Base-by-base conservation (phyloP, 1,140 invertebrate genomes). In the Lordiphosa collinella region DNA sequence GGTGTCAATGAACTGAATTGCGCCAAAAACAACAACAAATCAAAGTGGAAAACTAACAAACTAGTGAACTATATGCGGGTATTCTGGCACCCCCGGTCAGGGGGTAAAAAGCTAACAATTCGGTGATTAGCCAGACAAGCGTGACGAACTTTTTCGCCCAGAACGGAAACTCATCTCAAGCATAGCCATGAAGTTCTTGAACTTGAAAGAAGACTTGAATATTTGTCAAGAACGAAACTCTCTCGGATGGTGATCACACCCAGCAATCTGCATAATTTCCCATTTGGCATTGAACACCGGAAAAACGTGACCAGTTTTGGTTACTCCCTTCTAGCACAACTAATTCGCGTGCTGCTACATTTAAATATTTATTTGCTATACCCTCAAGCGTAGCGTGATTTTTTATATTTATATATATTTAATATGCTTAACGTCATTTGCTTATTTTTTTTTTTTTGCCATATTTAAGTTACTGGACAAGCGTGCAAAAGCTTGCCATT, bases 1-100 rank as follows among this genome's bases (percentile, higher is more conserved):
- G 68, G 43, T 68, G 79, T 82, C 79, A 82, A 73, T 78, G 78
- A 82, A 82, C 78, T 72, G 51, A 37, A 34, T n/a, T 47, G 35
- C 5, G 52, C 67, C 55, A 53, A 75, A 71, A 75, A 41, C 25
- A 32, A 44, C 40, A 46, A 12, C 22, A 44, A 29, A 29, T 25
- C 11, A 38, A 29, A 29, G 7, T 29, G 25, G 25, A 29, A 29
- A 29, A 29, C 25, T 11, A 2, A 44, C 11, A 13, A 13, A 44
- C 22, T 8, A 31, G 22, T 44, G 41, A 44, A 44, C 41, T n/a
- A 44, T 11, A 51, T 44, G 48, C 31, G 29, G 38, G 13, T 35
- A 13, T 25, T 14, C 34, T 44, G 34, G 48, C 47, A 51, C 44
- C 49, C 25, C 29, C 31, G n/a, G 25, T 36, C 29, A 38, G 25